These are phyloP conservation scores for Pharmacophagus antenor DNA, from an alignment of 2,888 invertebrate species.

Conservation along the genomic window DNA sequence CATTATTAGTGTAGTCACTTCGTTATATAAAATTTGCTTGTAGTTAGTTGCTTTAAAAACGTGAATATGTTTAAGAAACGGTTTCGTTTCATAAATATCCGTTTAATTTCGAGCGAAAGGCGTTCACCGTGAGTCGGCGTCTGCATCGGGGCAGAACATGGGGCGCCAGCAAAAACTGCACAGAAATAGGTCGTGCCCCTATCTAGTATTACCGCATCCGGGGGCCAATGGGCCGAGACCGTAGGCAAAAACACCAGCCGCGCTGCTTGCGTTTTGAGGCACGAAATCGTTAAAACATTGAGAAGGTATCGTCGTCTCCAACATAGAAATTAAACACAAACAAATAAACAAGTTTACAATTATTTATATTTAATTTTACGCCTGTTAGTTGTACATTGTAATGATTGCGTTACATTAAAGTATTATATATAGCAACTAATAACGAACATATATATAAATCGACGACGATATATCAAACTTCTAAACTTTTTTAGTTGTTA, in stretches of 20 bases:
- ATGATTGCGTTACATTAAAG: no score
- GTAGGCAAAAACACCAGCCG: conserved; percentile 38
- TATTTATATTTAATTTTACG: no score
- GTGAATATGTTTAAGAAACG: background rate
- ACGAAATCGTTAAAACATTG: background rate
- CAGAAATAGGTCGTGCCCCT: conserved; percentile 56
- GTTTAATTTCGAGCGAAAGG: conserved; percentile 12
- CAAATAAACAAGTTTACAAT: no score
- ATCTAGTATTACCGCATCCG: conserved; percentile 54
- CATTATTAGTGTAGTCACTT: no score
- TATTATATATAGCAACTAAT: no score
- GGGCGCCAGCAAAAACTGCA: conserved; percentile 54
- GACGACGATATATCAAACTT: no score
- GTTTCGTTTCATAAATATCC: background rate
- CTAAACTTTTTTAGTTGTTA: no score
- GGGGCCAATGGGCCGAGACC: conserved; percentile 56
- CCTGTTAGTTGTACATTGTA: no score
- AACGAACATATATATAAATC: no score
- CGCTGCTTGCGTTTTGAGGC: background rate
- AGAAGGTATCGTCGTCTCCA: background rate
- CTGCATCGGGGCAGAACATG: conserved; percentile 28
- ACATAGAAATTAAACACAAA: background rate
- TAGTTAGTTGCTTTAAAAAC: background rate
- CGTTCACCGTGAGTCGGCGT: conserved; percentile 3
- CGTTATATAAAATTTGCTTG: no score